phyloP scores from a whole-genome alignment of 1,140 invertebrate genomes.

The Pseudomyrmex pallidus region DNA sequence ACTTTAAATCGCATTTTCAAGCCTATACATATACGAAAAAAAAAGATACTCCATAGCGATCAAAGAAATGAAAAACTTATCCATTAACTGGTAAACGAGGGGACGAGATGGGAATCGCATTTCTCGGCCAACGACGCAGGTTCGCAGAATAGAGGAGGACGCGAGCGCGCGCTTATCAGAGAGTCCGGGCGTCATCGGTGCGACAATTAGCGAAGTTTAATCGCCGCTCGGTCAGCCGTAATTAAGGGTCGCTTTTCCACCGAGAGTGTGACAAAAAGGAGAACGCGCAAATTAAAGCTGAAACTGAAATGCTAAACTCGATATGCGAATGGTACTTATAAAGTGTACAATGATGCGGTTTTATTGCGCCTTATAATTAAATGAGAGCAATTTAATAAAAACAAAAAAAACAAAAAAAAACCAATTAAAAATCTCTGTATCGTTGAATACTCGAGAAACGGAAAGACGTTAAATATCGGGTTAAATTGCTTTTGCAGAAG shows the following conservation, averaged over 20 bases:
- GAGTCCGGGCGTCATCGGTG: slow-evolving; percentile 24
- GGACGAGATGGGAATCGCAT: not conserved
- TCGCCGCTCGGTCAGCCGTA: slow-evolving; percentile 58
- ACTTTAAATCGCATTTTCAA: not conserved
- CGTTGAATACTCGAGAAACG: not conserved
- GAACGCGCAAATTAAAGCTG: slow-evolving; percentile 31
- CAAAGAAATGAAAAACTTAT: not conserved
- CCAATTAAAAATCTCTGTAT: no score
- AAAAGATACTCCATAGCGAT: not conserved
- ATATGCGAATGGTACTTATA: slow-evolving; percentile 5
- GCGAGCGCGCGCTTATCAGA: slow-evolving; percentile 26
- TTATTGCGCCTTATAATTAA: not conserved
- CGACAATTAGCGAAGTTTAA: slow-evolving; percentile 70
- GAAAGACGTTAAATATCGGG: not conserved
- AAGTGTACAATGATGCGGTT: not conserved
- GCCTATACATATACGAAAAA: not conserved
- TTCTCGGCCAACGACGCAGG: slow-evolving; percentile 16
- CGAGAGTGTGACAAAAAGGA: slow-evolving; percentile 42
- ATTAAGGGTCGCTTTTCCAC: slow-evolving; percentile 55
- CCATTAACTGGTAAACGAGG: not conserved
- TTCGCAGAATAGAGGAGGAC: slow-evolving; percentile 1
- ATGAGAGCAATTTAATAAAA: not conserved
- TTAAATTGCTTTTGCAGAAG: not conserved
- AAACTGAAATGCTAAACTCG: slow-evolving; percentile 17
- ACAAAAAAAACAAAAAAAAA: not conserved